Conservation (phyloP, 1,140 invertebrate species). For the Drosophila sturtevanti region DNA sequence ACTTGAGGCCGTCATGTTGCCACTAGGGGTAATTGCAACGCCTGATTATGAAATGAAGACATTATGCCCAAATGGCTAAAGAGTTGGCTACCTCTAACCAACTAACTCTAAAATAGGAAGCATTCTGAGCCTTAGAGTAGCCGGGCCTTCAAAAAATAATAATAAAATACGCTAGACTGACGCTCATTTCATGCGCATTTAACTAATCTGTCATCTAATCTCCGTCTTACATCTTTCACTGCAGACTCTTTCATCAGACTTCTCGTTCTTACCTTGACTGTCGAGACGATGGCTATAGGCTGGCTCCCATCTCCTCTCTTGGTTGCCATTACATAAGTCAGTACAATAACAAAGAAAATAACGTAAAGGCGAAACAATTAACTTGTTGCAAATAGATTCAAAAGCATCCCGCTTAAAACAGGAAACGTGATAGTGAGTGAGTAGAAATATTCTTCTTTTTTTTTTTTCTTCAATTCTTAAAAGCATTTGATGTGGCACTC, state of each 20-base stretch:
- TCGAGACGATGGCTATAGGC: neutral
- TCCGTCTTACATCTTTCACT: conserved; percentile 54
- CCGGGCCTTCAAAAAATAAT: conserved; percentile 16
- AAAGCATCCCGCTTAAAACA: conserved; percentile 19
- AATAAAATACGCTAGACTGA: conserved; percentile 27
- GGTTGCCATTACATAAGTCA: conserved; percentile 45
- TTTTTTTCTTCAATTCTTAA: conserved; percentile 5
- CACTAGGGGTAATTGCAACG: conserved; percentile 44
- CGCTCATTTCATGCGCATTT: conserved; percentile 76
- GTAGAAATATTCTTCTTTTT: conserved; percentile 33
- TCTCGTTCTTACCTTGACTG: neutral
- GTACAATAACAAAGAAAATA: conserved; percentile 24
- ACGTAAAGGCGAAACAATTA: conserved; percentile 52
- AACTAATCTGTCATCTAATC: conserved; percentile 79
- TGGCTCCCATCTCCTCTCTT: neutral
- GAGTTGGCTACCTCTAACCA: neutral
- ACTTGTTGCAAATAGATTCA: conserved; percentile 49
- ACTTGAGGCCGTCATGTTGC: conserved; percentile 30
- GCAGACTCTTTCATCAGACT: conserved; percentile 15
- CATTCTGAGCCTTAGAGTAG: conserved; percentile 8
- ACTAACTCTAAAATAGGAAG: conserved; percentile 45
- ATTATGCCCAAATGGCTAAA: conserved; percentile 57
- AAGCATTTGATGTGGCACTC: conserved; percentile 54
- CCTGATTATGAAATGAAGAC: conserved; percentile 75
- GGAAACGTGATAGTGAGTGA: conserved; percentile 56